Conservation (phyloP, 1,140 invertebrate species). For the Bombus sibiricus region DNA sequence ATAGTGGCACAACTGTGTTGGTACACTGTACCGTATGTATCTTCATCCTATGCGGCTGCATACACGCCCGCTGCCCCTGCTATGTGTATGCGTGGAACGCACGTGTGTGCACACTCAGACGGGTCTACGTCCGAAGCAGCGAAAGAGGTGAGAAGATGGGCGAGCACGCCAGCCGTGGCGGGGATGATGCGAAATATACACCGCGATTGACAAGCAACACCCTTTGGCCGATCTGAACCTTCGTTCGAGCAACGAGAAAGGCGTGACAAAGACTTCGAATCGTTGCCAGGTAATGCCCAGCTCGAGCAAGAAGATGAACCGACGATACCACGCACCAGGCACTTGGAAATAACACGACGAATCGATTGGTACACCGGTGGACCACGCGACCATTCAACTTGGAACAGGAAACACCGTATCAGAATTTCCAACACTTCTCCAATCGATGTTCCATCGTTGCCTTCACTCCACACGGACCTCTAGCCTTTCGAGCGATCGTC, state of each 20-base stretch:
- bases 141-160: conserved; percentile 75
- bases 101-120: conserved; percentile 27
- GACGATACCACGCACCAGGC: conserved; percentile 53
- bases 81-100: conserved; percentile 23
- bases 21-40: conserved; percentile 63
- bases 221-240: conserved; percentile 38
- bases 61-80: conserved; percentile 38
- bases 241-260: conserved; percentile 49
- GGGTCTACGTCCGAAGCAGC: conserved; percentile 47
- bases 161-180: conserved; percentile 48
- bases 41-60: conserved; percentile 44
- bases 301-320: conserved; percentile 16
- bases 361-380: conserved; percentile 46
- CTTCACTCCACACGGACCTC: not conserved
- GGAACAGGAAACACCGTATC: not conserved
- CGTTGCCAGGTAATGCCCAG: conserved; percentile 37
- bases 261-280: conserved; percentile 54
- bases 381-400: not conserved
- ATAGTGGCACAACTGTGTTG: conserved; percentile 69
- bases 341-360: conserved; percentile 45
- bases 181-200: conserved; percentile 61
- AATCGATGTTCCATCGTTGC: not conserved
- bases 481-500: not conserved
- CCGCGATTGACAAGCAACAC: conserved; percentile 57
- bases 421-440: not conserved